A percentile compares a stretch with the other conserved stretches of the same genome.
These are phyloP conservation scores for Falco naumanni DNA, from an alignment of 2,797 vertebrate species.

Conservation along the genomic window DNA sequence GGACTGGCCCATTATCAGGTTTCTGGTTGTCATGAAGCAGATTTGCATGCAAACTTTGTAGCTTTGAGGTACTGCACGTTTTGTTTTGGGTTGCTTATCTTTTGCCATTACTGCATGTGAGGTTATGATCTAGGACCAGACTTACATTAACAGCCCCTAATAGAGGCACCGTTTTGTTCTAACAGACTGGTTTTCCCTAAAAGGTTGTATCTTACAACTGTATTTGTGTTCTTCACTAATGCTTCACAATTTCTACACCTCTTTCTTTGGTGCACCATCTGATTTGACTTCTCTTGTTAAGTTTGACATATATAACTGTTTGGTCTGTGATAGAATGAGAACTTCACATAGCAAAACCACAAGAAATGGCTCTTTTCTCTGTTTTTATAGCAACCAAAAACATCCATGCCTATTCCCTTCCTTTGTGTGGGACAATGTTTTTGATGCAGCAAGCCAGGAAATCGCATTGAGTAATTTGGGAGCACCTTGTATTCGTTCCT, in stretches of 20 bases:
- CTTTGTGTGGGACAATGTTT: not conserved
- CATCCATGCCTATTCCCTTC: not conserved
- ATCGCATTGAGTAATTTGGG: not conserved
- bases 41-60: not conserved
- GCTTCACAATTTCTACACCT: not conserved
- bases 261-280: not conserved
- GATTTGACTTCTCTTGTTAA: not conserved
- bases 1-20: rapidly evolving
- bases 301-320: rapidly evolving
- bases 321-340: not conserved
- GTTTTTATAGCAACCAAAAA: not conserved
- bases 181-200: rapidly evolving
- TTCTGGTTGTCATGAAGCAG: not conserved
- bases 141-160: not conserved
- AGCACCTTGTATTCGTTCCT: not conserved
- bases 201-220: not conserved
- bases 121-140: not conserved
- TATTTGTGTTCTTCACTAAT: not conserved
- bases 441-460: not conserved
- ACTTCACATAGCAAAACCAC: not conserved
- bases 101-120: not conserved
- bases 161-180: rapidly evolving
- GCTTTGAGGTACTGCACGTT: not conserved
- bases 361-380: not conserved
- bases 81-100: not conserved